These are phyloP conservation scores for Epizoanthus fatuus DNA, from an alignment of 92 coral and sea anemone genomes.

Conservation along the genomic window DNA sequence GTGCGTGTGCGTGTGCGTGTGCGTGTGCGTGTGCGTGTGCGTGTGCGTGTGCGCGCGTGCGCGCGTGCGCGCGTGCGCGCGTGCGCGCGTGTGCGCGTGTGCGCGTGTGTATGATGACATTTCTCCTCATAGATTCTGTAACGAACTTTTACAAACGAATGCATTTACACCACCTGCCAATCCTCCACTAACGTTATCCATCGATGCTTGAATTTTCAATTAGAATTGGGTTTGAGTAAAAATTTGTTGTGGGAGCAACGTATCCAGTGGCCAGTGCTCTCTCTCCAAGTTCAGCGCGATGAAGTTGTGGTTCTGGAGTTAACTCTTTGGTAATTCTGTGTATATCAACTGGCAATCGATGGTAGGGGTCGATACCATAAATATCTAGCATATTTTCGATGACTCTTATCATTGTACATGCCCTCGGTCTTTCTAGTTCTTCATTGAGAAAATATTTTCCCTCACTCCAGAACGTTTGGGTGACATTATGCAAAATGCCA, in stretches of 20 bases:
- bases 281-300: slow-evolving; percentile 14
- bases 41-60: no score
- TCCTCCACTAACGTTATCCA: slow-evolving; percentile 17
- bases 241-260: slow-evolving; percentile 36
- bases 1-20: no score
- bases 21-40: no score
- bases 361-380: slow-evolving; percentile 18
- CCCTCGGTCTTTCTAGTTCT: slow-evolving; percentile 4
- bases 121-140: no score
- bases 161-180: neutral
- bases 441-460: neutral
- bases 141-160: no score
- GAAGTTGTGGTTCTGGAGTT: slow-evolving; percentile 17
- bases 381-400: slow-evolving; percentile 10
- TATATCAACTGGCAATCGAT: slow-evolving; percentile 19
- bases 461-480: slow-evolving; percentile 1
- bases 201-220: slow-evolving; percentile 7
- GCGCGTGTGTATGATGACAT: no score
- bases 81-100: no score
- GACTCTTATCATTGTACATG: neutral
- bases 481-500: neutral
- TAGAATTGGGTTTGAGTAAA: neutral
- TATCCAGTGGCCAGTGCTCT: slow-evolving; percentile 28
- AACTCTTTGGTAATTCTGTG: slow-evolving; percentile 7
- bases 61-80: no score